phyloP scores from a whole-genome alignment of 1,140 invertebrate genomes.

The Eueides isabella region DNA sequence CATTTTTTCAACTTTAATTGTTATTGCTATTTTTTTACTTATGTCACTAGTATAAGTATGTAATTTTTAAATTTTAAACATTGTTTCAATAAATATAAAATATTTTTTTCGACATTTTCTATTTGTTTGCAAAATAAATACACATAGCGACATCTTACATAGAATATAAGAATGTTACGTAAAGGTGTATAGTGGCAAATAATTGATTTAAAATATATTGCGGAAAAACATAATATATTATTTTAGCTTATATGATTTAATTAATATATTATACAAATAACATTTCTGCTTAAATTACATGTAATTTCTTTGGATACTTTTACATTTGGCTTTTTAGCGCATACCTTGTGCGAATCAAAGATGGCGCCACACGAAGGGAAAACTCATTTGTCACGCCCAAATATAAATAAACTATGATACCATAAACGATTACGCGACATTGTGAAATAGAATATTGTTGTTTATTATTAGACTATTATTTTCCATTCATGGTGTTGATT shows the following conservation, averaged over 20 bases:
- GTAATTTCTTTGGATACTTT: background rate
- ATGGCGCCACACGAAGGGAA: conserved; percentile 27
- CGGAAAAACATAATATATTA: background rate
- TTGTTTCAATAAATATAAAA: background rate
- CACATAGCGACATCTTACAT: background rate
- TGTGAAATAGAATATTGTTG: conserved; percentile 73
- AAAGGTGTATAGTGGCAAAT: background rate
- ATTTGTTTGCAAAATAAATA: background rate
- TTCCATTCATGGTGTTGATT: conserved; percentile 44
- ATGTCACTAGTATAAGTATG: background rate
- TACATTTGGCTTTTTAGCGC: background rate
- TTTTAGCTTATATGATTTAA: background rate
- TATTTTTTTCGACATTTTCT: background rate
- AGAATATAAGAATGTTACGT: background rate
- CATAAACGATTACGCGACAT: conserved; percentile 58
- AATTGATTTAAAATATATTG: background rate
- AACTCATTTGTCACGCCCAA: conserved; percentile 66
- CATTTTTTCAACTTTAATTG: background rate
- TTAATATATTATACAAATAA: background rate
- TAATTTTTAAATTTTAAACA: background rate
- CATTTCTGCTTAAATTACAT: background rate
- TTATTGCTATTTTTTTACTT: background rate
- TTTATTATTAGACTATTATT: conserved; percentile 49
- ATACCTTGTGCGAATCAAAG: conserved; percentile 13
- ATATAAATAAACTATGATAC: conserved; percentile 59